Conservation (phyloP, 2,888 invertebrate genomes). For the Noctua comes region DNA sequence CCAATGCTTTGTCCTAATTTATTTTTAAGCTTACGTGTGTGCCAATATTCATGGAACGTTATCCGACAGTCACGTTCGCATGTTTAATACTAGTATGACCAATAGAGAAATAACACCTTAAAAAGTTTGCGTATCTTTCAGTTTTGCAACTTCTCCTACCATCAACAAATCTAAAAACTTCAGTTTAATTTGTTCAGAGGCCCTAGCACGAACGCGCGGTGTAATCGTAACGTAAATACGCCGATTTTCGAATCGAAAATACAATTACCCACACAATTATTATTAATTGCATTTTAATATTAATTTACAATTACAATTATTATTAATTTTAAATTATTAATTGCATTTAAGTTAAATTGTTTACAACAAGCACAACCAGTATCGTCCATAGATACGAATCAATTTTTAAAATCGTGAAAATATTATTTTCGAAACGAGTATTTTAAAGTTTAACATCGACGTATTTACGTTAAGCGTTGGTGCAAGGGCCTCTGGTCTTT, state of each 20-base stretch:
- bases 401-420: too few species aligned
- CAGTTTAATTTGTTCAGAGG: neutral
- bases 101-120: neutral
- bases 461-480: neutral
- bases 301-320: too few species aligned
- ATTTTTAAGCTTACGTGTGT: too few species aligned
- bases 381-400: neutral
- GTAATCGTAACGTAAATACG: neutral
- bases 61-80: neutral
- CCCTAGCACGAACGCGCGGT: neutral
- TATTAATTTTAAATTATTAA: too few species aligned
- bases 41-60: neutral
- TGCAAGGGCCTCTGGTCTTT: neutral
- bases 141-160: neutral
- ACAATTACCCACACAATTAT: neutral
- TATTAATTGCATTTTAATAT: too few species aligned
- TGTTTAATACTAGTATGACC: neutral
- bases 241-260: neutral
- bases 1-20: too few species aligned
- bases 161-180: neutral
- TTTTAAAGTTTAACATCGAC: neutral
- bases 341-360: neutral
- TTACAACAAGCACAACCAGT: neutral
- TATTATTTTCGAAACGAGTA: too few species aligned
- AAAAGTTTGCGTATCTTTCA: neutral